Base-by-base conservation (phyloP, 2,113 vertebrate genomes). In the Paramisgurnus dabryanus region DNA sequence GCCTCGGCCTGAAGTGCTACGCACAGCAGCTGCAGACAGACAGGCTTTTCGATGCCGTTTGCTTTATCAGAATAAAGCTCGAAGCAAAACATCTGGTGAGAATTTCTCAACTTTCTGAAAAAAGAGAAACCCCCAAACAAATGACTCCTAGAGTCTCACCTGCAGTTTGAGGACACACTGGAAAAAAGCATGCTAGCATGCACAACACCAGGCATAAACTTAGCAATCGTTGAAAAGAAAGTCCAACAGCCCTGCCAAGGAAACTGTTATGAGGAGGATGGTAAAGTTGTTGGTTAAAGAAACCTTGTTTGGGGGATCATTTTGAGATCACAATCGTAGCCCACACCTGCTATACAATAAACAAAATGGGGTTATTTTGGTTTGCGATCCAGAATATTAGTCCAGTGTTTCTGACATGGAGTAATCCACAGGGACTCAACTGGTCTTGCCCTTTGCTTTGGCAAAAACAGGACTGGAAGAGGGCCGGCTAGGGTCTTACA, bases 401-500 rank as follows among this genome's bases (percentile, higher is more conserved):
- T 60, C 41, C 41, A 63, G 70, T n/a, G 45, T 17, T 39, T 60
- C n/a, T 75, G 72, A 75, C 58, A 58, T 75, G 58, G 72, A 58
- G 15, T 74, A 71, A 72, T 41, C 53, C 10, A 6, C 53, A 57
- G 7, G 34, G 40, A 40, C 71, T 43, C 12, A 75, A 63, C 22
- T 45, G 34, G 40, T 40, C 49, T 71, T 43, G 22, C 41, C 72
- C 58, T 15, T 47, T 12, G 55, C 57, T 74, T 74, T 74, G 57
- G 4, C n/a, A 75, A 8, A 27, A 7, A 68, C 5, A 2, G 34
- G 12, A 78, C 27, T 58, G 18, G n/a, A 41, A 13, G 34, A 57
- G 87, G 86, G 85, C 83, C 39, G 0, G 61, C 41, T 73, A 49
- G 9, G 80, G 61, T 60, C 72, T 60, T 34, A 47, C 18, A 67